Evolutionary conservation across 2,113 vertebrate species (phyloP).

Genomic region (Leucosticte australis): DNA sequence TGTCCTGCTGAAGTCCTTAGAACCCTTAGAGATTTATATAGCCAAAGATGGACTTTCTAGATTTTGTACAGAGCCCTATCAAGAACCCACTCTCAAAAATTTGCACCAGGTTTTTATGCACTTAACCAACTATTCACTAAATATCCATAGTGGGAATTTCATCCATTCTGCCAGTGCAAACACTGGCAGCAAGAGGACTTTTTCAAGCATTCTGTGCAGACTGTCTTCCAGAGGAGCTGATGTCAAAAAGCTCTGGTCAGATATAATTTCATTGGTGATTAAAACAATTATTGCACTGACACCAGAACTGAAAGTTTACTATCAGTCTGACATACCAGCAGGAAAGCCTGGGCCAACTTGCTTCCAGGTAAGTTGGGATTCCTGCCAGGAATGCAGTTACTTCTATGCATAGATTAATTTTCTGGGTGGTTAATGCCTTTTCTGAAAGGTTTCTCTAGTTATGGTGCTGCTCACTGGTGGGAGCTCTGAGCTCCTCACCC

Average conservation of each 20-base stretch:
- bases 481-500: background rate
- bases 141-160: conserved; percentile 92
- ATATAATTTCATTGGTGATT: conserved; percentile 94
- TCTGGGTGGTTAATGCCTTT: background rate
- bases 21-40: conserved; percentile 95
- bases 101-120: conserved; percentile 96
- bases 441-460: background rate
- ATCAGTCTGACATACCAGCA: conserved; percentile 91
- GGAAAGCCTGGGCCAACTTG: conserved; percentile 94
- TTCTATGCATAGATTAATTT: background rate
- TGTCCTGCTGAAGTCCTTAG: conserved; percentile 90
- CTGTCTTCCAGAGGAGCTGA: conserved; percentile 89
- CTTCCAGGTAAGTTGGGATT: conserved; percentile 85
- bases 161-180: conserved; percentile 89
- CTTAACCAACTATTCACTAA: conserved; percentile 96
- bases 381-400: background rate
- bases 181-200: conserved; percentile 96
- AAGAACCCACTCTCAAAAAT: conserved; percentile 91
- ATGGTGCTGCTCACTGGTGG: background rate
- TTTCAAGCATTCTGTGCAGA: conserved; percentile 89
- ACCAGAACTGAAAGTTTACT: conserved; percentile 93
- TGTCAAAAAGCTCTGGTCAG: conserved; percentile 95
- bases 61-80: conserved; percentile 96
- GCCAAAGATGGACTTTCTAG: conserved; percentile 96
- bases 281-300: conserved; percentile 93